These are phyloP conservation scores for Netta rufina DNA, from an alignment of 2,797 vertebrate species.

Conservation along the genomic window DNA sequence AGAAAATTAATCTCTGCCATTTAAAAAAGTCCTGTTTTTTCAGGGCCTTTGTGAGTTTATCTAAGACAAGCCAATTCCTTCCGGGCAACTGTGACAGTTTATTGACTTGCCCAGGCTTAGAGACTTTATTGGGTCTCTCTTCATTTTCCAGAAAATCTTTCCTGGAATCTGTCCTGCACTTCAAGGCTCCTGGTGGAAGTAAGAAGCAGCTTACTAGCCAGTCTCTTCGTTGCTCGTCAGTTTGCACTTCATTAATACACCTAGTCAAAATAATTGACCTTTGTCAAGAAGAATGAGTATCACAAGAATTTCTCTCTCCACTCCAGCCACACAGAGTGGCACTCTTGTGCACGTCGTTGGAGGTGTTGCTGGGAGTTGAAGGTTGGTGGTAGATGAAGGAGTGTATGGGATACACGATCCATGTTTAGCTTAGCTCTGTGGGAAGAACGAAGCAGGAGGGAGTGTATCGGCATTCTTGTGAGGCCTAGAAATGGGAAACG, in stretches of 20 bases:
- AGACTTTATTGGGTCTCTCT: conserved; percentile 45
- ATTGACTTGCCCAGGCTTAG: conserved; percentile 64
- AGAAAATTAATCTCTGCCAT: conserved; percentile 75
- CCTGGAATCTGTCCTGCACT: conserved; percentile 41
- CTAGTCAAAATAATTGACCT: background rate
- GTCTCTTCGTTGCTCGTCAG: background rate
- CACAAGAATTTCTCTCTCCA: background rate
- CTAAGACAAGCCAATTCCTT: conserved; percentile 71
- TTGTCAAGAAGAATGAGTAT: background rate
- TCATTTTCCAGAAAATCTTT: conserved; percentile 33
- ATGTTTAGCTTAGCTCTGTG: background rate
- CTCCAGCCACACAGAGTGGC: background rate
- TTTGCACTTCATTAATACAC: background rate
- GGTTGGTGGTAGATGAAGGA: background rate
- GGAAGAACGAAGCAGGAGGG: background rate
- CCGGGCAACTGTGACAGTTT: conserved; percentile 71
- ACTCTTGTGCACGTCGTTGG: background rate
- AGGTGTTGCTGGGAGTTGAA: background rate
- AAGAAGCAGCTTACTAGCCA: background rate
- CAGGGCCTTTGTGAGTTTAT: conserved; percentile 72
- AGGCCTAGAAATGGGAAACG: background rate
- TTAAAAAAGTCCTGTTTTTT: conserved; percentile 74
- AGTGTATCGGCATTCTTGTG: background rate
- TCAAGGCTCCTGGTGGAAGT: conserved; percentile 28
- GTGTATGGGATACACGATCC: background rate